Conservation (phyloP, 2,888 invertebrate genomes). For the Allolobophora icterica region DNA sequence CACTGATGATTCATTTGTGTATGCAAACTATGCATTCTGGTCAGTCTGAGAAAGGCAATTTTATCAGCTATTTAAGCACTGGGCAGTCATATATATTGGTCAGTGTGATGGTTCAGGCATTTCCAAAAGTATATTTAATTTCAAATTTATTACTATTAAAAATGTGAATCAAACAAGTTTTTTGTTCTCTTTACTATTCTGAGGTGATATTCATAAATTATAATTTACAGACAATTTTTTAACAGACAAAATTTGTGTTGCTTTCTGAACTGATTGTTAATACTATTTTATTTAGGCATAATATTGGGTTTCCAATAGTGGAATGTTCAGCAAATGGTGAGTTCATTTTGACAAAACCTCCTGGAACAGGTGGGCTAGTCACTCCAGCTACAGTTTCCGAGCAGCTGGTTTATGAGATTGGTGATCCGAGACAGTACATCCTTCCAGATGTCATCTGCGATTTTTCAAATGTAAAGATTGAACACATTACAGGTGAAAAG, state of each 20-base stretch:
- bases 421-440: conserved; percentile 66
- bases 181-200: neutral
- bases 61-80: neutral
- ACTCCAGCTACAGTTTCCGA: conserved; percentile 66
- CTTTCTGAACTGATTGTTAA: neutral
- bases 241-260: neutral
- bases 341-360: conserved; percentile 66
- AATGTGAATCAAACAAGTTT: neutral
- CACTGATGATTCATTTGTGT: too few species aligned
- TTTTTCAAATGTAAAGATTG: conserved; percentile 64
- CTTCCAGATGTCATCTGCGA: conserved; percentile 68
- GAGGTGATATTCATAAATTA: neutral
- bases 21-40: neutral
- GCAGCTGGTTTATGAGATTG: conserved; percentile 68
- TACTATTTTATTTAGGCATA: conserved; percentile 57
- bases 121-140: neutral
- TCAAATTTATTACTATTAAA: too few species aligned
- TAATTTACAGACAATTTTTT: neutral
- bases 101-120: neutral
- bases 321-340: conserved; percentile 64
- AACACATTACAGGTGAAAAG: conserved; percentile 48
- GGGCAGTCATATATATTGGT: neutral
- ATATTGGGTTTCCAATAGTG: conserved; percentile 68
- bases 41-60: neutral
- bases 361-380: conserved; percentile 67